Conservation (phyloP, 2,797 vertebrate genomes). For the Lagodon rhomboides region DNA sequence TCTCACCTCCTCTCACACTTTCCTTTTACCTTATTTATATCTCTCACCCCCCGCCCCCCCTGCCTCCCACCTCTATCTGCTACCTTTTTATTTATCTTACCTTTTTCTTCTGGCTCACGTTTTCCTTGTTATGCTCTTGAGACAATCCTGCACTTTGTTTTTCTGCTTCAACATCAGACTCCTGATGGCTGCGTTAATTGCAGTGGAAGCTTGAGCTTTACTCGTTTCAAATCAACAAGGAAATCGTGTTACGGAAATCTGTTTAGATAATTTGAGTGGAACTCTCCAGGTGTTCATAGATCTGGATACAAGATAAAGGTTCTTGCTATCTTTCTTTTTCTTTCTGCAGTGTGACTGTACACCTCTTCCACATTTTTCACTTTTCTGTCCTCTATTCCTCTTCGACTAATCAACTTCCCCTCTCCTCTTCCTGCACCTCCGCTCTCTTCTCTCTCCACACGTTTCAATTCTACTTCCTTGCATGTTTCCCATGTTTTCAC, state of each 20-base stretch:
- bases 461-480: conserved; percentile 2
- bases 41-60: conserved; percentile 40
- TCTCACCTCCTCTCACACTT: conserved; percentile 54
- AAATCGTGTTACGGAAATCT: conserved; percentile 12
- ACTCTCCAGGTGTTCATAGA: conserved; percentile 22
- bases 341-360: not conserved
- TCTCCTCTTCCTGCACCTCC: not conserved
- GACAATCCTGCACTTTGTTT: not conserved
- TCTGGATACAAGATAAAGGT: conserved; percentile 26
- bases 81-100: conserved; percentile 44
- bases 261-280: conserved; percentile 24
- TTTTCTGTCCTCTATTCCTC: not conserved
- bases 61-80: conserved; percentile 43
- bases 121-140: conserved; percentile 18
- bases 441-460: not conserved
- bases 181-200: conserved; percentile 34
- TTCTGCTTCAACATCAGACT: not conserved
- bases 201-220: not conserved
- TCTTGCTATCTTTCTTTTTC: not conserved
- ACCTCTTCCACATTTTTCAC: not conserved
- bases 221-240: conserved; percentile 30
- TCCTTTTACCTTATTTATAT: conserved; percentile 64
- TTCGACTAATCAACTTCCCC: not conserved
- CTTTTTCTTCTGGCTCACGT: not conserved
- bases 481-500: not conserved